Base-by-base conservation (phyloP, 2,113 vertebrate genomes). In the Rana temporaria region DNA sequence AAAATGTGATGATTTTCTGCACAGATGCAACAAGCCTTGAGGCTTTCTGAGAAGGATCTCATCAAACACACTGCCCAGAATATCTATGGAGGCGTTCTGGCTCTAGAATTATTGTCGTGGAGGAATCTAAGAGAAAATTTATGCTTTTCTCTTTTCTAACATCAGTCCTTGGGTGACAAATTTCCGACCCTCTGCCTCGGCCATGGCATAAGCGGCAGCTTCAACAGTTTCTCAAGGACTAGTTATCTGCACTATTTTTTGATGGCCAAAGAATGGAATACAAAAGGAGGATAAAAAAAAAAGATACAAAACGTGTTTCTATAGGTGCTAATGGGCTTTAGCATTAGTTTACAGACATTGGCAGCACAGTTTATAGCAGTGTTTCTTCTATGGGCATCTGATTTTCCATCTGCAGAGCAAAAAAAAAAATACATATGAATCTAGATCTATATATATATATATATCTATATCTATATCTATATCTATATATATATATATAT, bases 141-240 rank as follows among this genome's bases (percentile, higher is more conserved):
- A 83, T 82, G 80, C 22, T 68, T 34, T 66, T 34, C 68, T 53
- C 52, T 67, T n/a, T 59, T 26, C n/a, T 75, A 76, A 83, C 81
- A 53, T 52, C 63, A 38, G 72, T 76, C 72, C 63, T 75, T 64
- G 65, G 81, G 81, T 76, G 63, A 83, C 73, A 65, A 62, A 68
- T 83, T 83, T 76, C 81, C 80, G 53, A 55, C 60, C 24, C 32
- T 30, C 55, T 26, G 52, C 32, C 30, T 79, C 34, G 4, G 55
- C 60, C 72, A 42, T 42, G 60, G 48, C 53, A 24, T 63, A 8
- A 15, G 48, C 69, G 11, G 72, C 63, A 72, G 76, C 30, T 48
- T 55, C 68, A 76, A 83, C 42, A 62, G 74, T 83, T 83, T 76
- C 63, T 68, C 71, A 83, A 83, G 81, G 72, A 83, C 81, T 76